Evolutionary conservation across 1,140 invertebrate species (phyloP), one percentile per base, ranked within the genome.

Genomic region (Macrobrachium rosenbergii): DNA sequence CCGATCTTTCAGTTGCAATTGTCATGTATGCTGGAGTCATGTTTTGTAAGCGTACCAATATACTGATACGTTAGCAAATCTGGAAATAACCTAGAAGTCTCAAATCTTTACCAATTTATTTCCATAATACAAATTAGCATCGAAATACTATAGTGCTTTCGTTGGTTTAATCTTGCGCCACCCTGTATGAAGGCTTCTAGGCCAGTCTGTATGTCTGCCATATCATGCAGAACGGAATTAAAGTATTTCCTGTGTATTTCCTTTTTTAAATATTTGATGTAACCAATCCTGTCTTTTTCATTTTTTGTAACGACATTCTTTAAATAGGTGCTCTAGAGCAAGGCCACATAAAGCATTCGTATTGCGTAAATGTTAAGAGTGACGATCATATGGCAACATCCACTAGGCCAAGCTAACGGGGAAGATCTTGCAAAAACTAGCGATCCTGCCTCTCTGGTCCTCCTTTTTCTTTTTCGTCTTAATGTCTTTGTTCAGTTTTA

Each of bases 371-470:
- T 52, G 52, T 52, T 52, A 52, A 63, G 78, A 63, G 78, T 87
- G 76, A 64, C 78, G 37, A 23, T n/a, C 69, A 60, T 87, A 81
- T 87, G 85, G 85, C 85, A 87, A 87, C 69, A 87, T 72, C 81
- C 45, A 87, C 78, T 87, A 87, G 85, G 85, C 85, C 85, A 87
- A 87, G 78, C 85, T 87, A 87, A 87, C 85, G 85, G 85, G 78
- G 85, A 87, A 87, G 67, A 87, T 87, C 85, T 87, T 87, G 85
- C 85, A 87, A 87, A 87, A 87, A 87, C 67, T 82, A 80, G 85
- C 85, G 73, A 82, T 87, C 85, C 85, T 87, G 85, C 45, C 85
- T 63, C 58, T 72, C 85, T 72, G 67, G 62, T 76, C 52, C 76
- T 17, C 75, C 17, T 73, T 87, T 87, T 87, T 76, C 37, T 45